phyloP scores from a whole-genome alignment of 2,113 vertebrate genomes.

The Indri indri region DNA sequence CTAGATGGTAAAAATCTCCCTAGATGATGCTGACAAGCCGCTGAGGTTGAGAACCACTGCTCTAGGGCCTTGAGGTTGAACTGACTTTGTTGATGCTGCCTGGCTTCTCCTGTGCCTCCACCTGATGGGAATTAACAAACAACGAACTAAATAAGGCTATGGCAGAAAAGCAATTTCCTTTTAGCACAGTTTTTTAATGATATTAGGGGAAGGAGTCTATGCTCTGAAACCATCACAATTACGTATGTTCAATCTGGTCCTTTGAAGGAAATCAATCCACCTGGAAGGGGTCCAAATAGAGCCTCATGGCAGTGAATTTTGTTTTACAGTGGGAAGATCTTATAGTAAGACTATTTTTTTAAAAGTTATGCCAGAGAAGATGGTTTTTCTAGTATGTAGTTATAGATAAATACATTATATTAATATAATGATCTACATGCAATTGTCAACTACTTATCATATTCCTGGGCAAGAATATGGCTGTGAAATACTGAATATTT shows the following conservation, averaged over 20 bases:
- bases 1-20: background rate
- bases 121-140: background rate
- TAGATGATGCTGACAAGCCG: too few species aligned
- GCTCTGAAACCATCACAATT: background rate
- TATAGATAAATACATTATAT: background rate
- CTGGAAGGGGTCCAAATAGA: background rate
- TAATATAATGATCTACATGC: background rate
- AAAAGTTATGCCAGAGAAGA: background rate
- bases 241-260: background rate
- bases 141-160: background rate
- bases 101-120: background rate
- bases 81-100: background rate
- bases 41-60: background rate
- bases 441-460: background rate
- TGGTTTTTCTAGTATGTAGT: background rate
- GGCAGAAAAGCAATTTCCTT: slow-evolving; percentile 9
- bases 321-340: background rate
- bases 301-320: background rate
- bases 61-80: background rate
- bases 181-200: background rate
- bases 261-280: background rate
- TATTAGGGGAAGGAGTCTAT: background rate
- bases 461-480: slow-evolving; percentile 7
- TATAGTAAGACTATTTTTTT: background rate
- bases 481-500: slow-evolving; percentile 24